Evolutionary conservation across 1,140 invertebrate genomes (phyloP).

Genomic region (Philopotamus ludificatus): DNA sequence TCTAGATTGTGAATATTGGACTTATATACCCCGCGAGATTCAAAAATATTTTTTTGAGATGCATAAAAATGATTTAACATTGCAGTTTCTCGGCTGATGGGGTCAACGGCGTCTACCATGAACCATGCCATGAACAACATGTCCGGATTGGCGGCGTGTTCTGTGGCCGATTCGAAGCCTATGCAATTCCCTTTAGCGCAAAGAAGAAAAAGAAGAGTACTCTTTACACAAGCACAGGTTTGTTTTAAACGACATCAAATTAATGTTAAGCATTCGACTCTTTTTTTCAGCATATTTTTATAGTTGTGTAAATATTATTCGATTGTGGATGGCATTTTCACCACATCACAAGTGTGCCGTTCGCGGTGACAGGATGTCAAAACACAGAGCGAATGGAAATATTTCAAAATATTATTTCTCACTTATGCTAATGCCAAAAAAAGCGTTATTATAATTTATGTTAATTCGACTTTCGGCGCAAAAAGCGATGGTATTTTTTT

Average conservation of each 20-base stretch:
- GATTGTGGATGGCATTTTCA: neutral
- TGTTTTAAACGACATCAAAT: slow-evolving; percentile 39
- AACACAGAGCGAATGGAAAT: neutral
- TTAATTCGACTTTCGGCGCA: neutral
- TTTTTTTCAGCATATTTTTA: too few relatives aligned
- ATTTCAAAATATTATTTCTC: neutral
- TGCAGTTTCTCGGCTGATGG: slow-evolving; percentile 88
- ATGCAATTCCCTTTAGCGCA: slow-evolving; percentile 91
- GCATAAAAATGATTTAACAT: slow-evolving; percentile 43
- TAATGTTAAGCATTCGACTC: neutral
- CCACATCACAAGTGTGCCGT: neutral
- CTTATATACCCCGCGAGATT: too few relatives aligned
- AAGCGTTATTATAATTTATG: neutral
- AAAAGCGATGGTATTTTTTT: neutral
- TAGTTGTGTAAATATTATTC: too few relatives aligned
- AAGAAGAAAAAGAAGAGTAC: slow-evolving; percentile 89
- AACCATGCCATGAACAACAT: slow-evolving; percentile 85
- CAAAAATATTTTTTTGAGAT: too few relatives aligned
- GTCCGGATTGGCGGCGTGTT: slow-evolving; percentile 72
- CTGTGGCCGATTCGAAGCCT: slow-evolving; percentile 77
- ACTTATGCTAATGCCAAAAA: neutral
- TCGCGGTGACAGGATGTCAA: neutral
- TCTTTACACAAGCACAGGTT: slow-evolving; percentile 97
- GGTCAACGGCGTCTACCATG: slow-evolving; percentile 72
- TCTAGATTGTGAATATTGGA: too few relatives aligned